Conservation (phyloP, 2,113 vertebrate species). For the Megaleporinus macrocephalus region DNA sequence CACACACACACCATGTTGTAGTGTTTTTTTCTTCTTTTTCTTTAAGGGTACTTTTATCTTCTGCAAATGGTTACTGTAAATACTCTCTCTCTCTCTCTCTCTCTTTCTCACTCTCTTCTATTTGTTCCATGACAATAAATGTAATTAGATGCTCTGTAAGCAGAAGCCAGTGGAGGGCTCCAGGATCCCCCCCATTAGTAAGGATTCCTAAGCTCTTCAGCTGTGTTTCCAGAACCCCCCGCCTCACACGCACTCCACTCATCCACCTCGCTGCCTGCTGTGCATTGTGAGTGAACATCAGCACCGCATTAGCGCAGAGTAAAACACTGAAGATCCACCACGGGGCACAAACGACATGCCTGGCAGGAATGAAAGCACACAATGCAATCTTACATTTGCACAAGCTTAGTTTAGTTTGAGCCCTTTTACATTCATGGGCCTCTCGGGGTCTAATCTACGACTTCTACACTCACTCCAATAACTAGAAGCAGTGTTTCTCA, state of each 20-base stretch:
- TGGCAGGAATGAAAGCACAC: background rate
- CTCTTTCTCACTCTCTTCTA: conserved; percentile 19
- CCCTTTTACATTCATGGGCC: background rate
- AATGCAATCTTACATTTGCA: background rate
- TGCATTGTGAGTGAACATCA: conserved; percentile 43
- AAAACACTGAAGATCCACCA: conserved; percentile 20
- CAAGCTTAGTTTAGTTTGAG: background rate
- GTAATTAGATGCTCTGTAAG: conserved; percentile 56
- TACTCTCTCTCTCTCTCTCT: background rate
- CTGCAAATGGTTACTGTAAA: background rate
- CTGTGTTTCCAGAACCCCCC: conserved; percentile 29
- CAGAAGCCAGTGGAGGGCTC: conserved; percentile 25
- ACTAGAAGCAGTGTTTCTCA: too few species aligned
- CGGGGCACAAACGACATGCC: conserved; percentile 13
- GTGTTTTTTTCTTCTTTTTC: too few species aligned
- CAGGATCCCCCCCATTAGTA: conserved; percentile 39
- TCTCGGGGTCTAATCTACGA: background rate
- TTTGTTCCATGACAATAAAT: conserved; percentile 56
- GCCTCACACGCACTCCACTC: background rate
- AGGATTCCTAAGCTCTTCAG: conserved; percentile 45
- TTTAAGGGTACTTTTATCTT: background rate
- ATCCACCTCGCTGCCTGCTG: conserved; percentile 2
- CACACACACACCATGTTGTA: too few species aligned
- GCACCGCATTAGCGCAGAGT: conserved; percentile 24
- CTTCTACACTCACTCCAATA: too few species aligned